Base-by-base conservation (phyloP, 2,888 invertebrate species). In the Agrotis segetum region DNA sequence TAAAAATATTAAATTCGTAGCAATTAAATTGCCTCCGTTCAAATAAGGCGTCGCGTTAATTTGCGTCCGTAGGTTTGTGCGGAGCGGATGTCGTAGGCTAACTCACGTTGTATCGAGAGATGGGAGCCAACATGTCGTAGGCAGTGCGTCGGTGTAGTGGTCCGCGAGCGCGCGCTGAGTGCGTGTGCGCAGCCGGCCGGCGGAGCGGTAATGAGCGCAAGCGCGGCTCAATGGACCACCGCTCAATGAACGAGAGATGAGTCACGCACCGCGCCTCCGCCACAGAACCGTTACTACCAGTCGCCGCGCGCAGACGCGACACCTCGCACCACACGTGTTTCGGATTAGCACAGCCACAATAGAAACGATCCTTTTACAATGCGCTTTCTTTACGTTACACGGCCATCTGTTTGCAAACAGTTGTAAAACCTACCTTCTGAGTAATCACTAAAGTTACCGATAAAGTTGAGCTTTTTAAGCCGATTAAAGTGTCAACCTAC, bases 171-270 rank as follows among this genome's bases (percentile, higher is more conserved):
- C 93, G 95, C 94, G 94, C 88, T 84, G 92, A 88, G 92, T 91
- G 95, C 93, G 94, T 95, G 95, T 92, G 95, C 92, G 93, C 94
- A 88, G 92, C 94, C 96, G 96, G 96, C 96, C 95, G 95, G 95
- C 93, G 93, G 92, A 96, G 92, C 94, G 91, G 95, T 95, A 95
- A 95, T 95, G 95, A 95, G 93, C 92, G 92, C 92, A 89, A 92
- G 92, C 94, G 94, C 93, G 93, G 91, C 93, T 95, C 93, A 95
- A 95, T 95, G 95, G 95, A 92, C 94, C 90, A 86, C 85, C 88
- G 87, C 92, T 93, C 93, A 93, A 92, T 93, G 93, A 90, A 92
- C 91, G 91, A 89, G 88, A 88, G 92, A 91, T 96, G 95, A 95
- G 92, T 96, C 96, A 96, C 92, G 88, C 94, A 91, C 94, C 94